Base-by-base conservation (phyloP, 2,888 invertebrate species). In the Dynastes tityus region DNA sequence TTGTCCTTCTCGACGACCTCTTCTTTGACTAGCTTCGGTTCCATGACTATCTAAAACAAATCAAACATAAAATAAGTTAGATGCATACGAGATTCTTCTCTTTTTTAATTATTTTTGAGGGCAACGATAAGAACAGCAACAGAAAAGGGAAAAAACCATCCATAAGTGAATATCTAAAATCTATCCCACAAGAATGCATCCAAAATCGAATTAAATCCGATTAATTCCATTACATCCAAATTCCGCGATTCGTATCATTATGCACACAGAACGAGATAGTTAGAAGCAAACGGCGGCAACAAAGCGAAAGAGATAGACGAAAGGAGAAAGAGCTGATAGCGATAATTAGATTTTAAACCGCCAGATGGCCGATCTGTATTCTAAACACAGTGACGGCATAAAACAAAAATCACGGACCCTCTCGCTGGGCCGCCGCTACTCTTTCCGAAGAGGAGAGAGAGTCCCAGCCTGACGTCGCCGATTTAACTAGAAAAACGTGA, bases 1-100 rank as follows among this genome's bases (percentile, higher is more conserved):
- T 82, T 77, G 55, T 91, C 91, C 86, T 91, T 91, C 79, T 92
- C 92, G 55, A 90, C 89, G 79, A 89, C 89, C 88, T 92, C 92
- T 87, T 92, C 92, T 87, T 92, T 92, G 84, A 92, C 91, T 81
- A 91, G 87, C 87, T 92, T 92, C 76, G 91, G 91, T 87, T 92
- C 92, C 89, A 92, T 91, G 84, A 11, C 61, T 11, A 89, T 90
- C 91, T 91, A 88, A 58, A 87, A 87, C 78, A 58, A 40, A 65
- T 40, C 65, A 3, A 29, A 63, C 6, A 29, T 37, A n/a, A n/a
- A n/a, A 16, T 9, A 32, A 51, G 11, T 4, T 11, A 51, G 9
- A 13, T 5, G 51, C 9, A 51, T 5, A 51, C 13, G 22, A 22
- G 22, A 22, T 22, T 22, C 22, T 22, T 22, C 22, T 22, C 22